Evolutionary conservation across 2,797 vertebrate species (phyloP), one percentile per base, ranked within the genome.

Genomic region (Argya squamiceps): DNA sequence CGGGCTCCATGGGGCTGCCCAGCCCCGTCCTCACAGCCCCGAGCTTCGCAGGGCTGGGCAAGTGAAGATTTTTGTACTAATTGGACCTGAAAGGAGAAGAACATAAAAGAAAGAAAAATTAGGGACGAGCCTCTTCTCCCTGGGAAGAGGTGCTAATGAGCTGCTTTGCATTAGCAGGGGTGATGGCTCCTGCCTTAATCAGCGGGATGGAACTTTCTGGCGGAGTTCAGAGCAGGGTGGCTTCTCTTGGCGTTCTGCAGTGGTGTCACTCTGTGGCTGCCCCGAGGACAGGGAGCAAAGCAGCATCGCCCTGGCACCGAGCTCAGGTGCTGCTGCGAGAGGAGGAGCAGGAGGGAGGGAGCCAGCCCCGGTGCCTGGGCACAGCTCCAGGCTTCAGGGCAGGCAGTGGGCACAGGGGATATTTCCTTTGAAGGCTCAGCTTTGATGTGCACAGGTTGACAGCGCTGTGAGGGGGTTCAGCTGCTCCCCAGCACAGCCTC

Each of bases 141-240:
- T 65, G 82, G 65, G 76, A 65, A 62, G 69, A 94, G 53, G 93
- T 67, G 75, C 84, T 97, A 93, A 92, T 77, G 84, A 95, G 81
- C 64, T 55, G 3, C 93, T 89, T 64, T 20, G 44, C 46, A 0
- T 74, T 60, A 55, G 79, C 75, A 43, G 84, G 34, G 69, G 84
- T 39, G 91, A 50, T 11, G 89, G 52, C 12, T 89, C 46, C 71
- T 44, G 90, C 1, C 14, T 13, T 63, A 8, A 44, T 63, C 77
- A 24, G 70, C 29, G 80, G 37, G 34, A n/a, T 29, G 83, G 68
- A 1, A 2, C 34, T 75, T 67, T 68, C 16, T 21, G 79, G 12
- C 0, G 4, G 41, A 50, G 84, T 26, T 92, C 62, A 12, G 86
- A 68, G 83, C 62, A 12, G 60, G 80, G 69, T 1, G 0, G 44